Evolutionary conservation across 2,797 vertebrate genomes (phyloP).

Genomic region (Myiotriccus ornatus): DNA sequence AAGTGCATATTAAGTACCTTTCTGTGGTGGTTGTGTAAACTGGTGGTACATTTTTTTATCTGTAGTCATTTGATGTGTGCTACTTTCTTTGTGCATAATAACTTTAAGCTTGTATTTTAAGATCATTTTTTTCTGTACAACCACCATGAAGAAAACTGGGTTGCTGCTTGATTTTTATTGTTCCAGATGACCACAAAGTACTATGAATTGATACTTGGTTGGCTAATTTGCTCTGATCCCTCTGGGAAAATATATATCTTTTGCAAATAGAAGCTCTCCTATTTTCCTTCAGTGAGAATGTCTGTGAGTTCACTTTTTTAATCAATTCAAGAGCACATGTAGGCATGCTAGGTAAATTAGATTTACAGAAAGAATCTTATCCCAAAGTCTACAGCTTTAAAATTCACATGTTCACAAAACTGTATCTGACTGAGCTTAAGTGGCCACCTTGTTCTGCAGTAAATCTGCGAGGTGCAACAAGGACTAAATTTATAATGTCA

Average conservation of each 20-base stretch:
- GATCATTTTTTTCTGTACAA: neutral
- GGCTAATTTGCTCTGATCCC: neutral
- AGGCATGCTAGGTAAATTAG: neutral
- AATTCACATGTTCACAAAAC: neutral
- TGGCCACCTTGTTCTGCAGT: neutral
- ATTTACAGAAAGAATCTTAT: neutral
- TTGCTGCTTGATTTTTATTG: neutral
- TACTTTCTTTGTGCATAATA: neutral
- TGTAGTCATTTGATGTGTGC: neutral
- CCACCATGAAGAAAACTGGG: neutral
- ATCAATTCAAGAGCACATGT: neutral
- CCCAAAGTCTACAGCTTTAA: neutral
- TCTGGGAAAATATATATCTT: neutral
- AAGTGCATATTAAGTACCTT: neutral
- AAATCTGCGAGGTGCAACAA: neutral
- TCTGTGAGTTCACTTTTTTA: neutral
- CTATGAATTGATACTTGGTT: neutral
- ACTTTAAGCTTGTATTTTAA: neutral
- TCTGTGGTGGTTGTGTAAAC: neutral
- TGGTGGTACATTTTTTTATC: neutral
- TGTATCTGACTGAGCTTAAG: neutral
- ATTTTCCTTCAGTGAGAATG: neutral
- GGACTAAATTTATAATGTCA: neutral
- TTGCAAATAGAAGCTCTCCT: neutral
- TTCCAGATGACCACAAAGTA: neutral